Conservation (phyloP, 2,113 vertebrate genomes). For the Gymnocephalus cernua region DNA sequence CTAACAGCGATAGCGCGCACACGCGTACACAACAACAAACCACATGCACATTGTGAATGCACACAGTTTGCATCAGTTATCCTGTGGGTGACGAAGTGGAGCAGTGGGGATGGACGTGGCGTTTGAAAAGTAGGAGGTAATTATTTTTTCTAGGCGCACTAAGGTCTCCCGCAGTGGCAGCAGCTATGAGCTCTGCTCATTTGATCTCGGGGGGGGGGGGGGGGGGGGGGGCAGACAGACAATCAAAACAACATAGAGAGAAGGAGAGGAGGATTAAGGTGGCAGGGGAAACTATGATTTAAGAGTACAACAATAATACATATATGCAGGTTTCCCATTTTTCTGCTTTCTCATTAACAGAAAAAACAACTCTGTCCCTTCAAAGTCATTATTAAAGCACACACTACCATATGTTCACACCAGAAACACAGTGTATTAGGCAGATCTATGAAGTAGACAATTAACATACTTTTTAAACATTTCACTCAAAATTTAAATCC, state of each 20-base stretch:
- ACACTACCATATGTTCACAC: neutral
- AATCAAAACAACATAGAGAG: conserved; percentile 65
- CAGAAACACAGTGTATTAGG: neutral
- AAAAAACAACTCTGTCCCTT: neutral
- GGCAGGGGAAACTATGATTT: neutral
- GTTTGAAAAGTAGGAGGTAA: conserved; percentile 68
- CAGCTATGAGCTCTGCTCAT: conserved; percentile 56
- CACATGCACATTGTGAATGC: conserved; percentile 25
- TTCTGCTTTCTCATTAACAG: neutral
- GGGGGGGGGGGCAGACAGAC: conserved; percentile 1
- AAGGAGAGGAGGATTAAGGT: conserved; percentile 14
- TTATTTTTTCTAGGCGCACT: conserved; percentile 75
- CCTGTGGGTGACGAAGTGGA: conserved; percentile 61
- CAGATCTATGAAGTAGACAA: neutral
- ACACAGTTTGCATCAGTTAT: conserved; percentile 77
- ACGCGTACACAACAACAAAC: conserved; percentile 51
- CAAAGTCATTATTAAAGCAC: neutral
- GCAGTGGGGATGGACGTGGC: conserved; percentile 58
- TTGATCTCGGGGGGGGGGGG: conserved; percentile 43
- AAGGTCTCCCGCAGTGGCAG: conserved; percentile 61
- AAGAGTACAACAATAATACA: neutral
- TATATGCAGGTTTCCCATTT: neutral
- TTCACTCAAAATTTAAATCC: neutral
- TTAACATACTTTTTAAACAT: neutral
- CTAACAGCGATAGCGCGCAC: conserved; percentile 49